phyloP scores from a whole-genome alignment of 2,113 vertebrate genomes.

The Pteronura brasiliensis region DNA sequence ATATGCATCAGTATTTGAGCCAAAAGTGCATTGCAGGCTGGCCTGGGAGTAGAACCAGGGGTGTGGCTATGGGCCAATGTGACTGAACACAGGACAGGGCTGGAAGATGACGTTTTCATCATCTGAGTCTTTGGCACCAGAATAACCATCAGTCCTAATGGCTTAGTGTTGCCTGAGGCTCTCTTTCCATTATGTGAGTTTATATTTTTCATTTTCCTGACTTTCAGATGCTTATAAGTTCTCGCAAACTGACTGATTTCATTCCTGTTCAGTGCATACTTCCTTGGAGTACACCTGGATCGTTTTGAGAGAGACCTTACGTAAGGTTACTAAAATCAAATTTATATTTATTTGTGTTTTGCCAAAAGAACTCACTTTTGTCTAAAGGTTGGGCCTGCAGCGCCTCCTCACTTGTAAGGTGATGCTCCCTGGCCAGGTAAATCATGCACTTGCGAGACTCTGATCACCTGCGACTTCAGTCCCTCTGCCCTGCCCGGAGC shows the following conservation, averaged over 20 bases:
- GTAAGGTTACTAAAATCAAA: background rate
- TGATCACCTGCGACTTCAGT: background rate
- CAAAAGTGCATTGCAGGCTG: background rate
- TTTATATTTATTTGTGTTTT: background rate
- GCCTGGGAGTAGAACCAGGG: no score
- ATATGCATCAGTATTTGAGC: background rate
- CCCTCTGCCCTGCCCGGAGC: background rate
- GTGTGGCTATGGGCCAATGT: background rate
- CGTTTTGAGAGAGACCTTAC: background rate
- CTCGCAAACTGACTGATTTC: background rate
- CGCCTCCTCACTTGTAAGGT: background rate
- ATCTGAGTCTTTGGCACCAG: background rate
- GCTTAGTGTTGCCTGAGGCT: background rate
- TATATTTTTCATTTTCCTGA: conserved; percentile 16
- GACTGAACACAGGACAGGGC: background rate
- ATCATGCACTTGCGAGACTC: background rate
- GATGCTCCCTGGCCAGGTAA: background rate
- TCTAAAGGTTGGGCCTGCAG: background rate
- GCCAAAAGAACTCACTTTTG: background rate
- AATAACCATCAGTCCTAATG: background rate
- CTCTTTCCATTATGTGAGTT: background rate
- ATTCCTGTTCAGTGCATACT: background rate
- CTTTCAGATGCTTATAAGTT: background rate
- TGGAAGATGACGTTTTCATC: background rate
- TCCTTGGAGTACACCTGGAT: background rate